Evolutionary conservation across 1,140 invertebrate genomes (phyloP).

Genomic region (Lanistes nyassanus): DNA sequence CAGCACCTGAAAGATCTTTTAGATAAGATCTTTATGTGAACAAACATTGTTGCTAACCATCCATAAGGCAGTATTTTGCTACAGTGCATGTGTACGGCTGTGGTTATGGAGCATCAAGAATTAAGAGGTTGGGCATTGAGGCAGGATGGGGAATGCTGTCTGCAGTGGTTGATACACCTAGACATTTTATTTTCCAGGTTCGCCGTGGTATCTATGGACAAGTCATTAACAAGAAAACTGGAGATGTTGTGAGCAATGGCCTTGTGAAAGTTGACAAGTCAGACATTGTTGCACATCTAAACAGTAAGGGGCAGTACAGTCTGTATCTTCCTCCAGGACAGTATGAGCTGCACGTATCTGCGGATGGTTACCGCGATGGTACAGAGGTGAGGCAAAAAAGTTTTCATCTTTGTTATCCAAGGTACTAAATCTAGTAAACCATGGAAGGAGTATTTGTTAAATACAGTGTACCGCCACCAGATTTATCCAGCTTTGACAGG

Average conservation of each 20-base stretch:
- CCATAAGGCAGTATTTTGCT: not conserved
- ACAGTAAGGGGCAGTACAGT: slow-evolving; percentile 86
- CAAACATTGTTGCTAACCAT: not conserved
- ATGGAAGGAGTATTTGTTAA: too few species aligned
- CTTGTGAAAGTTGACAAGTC: slow-evolving; percentile 75
- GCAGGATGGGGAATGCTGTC: not conserved
- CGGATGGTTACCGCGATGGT: slow-evolving; percentile 35
- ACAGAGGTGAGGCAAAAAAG: slow-evolving; percentile 24
- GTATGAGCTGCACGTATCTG: slow-evolving; percentile 71
- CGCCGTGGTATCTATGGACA: slow-evolving; percentile 88
- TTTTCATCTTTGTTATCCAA: too few species aligned
- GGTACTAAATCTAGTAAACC: too few species aligned
- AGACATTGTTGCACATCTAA: slow-evolving; percentile 33
- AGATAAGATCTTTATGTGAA: not conserved
- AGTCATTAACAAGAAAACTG: slow-evolving; percentile 78
- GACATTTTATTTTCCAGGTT: slow-evolving; percentile 65
- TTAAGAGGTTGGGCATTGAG: not conserved
- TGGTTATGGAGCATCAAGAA: not conserved
- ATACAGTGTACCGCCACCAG: too few species aligned
- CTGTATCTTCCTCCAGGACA: slow-evolving; percentile 85
- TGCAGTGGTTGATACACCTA: too few species aligned
- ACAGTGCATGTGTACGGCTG: not conserved
- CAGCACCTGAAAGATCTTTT: too few species aligned
- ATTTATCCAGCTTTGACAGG: too few species aligned
- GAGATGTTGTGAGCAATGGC: slow-evolving; percentile 77